Conservation (phyloP, 2,888 invertebrate species). For the Emmelina monodactyla region DNA sequence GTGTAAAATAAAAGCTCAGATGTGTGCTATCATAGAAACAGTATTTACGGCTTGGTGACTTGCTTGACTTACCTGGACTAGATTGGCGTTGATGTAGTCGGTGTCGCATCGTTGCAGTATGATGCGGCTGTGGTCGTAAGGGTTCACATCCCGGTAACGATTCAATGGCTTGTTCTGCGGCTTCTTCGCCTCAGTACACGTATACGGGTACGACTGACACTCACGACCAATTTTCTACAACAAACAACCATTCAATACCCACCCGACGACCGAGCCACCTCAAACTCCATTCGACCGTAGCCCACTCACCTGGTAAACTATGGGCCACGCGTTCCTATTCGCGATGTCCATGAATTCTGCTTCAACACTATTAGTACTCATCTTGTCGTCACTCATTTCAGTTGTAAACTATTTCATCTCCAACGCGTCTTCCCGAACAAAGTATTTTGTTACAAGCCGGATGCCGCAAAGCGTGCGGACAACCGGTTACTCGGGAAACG, state of each 20-base stretch:
- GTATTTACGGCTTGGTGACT: too few relatives aligned
- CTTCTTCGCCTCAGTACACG: slow-evolving; percentile 76
- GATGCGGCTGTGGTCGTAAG: slow-evolving; percentile 93
- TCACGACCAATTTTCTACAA: slow-evolving; percentile 78
- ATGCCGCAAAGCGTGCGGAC: slow-evolving; percentile 21
- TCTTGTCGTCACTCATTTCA: slow-evolving; percentile 26
- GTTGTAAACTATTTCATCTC: slow-evolving; percentile 30
- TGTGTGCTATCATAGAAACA: too few relatives aligned
- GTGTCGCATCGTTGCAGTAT: slow-evolving; percentile 74
- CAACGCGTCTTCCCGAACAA: slow-evolving; percentile 20
- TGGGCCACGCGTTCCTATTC: slow-evolving; percentile 73
- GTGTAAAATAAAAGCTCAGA: too few relatives aligned
- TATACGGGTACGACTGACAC: slow-evolving; percentile 70
- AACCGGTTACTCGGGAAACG: background rate
- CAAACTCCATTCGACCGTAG: slow-evolving; percentile 13
- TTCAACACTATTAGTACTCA: slow-evolving; percentile 58
- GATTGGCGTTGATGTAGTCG: slow-evolving; percentile 96
- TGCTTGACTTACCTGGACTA: slow-evolving; percentile 77
- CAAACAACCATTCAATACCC: slow-evolving; percentile 1
- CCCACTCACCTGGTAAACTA: slow-evolving; percentile 72
- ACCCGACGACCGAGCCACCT: slow-evolving; percentile 29
- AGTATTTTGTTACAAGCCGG: slow-evolving; percentile 22
- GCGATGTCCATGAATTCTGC: slow-evolving; percentile 77
- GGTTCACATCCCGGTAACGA: slow-evolving; percentile 94
- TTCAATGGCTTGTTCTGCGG: slow-evolving; percentile 83